Base-by-base conservation (phyloP, 1,140 invertebrate species). In the Temnothorax curvispinosus region DNA sequence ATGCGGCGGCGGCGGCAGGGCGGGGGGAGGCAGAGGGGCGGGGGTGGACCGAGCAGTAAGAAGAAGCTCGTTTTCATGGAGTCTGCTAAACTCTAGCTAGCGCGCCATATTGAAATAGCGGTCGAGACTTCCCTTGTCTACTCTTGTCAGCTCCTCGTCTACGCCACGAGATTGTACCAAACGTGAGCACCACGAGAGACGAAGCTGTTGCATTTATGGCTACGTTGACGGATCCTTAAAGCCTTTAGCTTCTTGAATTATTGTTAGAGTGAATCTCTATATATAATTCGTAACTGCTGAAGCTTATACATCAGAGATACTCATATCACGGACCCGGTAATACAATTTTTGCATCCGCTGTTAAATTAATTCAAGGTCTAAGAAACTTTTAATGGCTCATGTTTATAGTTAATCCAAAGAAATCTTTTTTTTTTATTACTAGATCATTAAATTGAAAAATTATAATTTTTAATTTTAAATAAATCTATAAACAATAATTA, bases 51-150 rank as follows among this genome's bases (percentile, higher is more conserved):
- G 32, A 50, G 75, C 76, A 64, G 64, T 21, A 52, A 52, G 78
- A 90, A 88, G 86, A 77, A 72, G 54, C 64, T 75, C 78, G 78
- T 90, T 90, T 87, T 87, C 85, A 89, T 85, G 78, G 74, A 78
- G 89, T 77, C 88, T 75, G 78, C 52, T 60, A 74, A 87, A 85
- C 52, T 78, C 62, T 41, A 64, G 38, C 32, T 52, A n/a, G 32
- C 67, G 32, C 67, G 69, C 80, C 41, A 75, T 47, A 84, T 84
- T 84, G 80, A 72, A 74, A 84, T 13, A 74, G 80, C 35, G 80
- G 80, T 74, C 80, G 80, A 7, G n/a, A 75, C 54, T 38, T 18
- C n/a, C 13, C 54, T 71, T 60, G 80, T 62, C 69, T 75, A 71
- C 78, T 56, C 78, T 69, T 75, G 80, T 84, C 80, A 47, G 69